Percentiles rank a stretch among this genome's conserved stretches.
Conservation (phyloP, 2,797 vertebrate species). For the Trematomus bernacchii region DNA sequence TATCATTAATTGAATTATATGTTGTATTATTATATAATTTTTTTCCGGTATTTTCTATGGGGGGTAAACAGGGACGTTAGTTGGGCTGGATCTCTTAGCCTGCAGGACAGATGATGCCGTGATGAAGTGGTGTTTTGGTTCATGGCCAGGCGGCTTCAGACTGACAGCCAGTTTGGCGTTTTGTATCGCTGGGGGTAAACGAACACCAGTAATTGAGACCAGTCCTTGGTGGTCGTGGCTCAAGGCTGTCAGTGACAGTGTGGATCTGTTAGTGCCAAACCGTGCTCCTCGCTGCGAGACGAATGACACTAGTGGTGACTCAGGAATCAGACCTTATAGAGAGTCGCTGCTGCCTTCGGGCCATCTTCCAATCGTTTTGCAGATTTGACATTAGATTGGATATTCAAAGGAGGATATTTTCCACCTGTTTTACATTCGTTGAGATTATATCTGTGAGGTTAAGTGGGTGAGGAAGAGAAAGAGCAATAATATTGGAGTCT, state of each 20-base stretch:
- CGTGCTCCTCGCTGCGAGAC: slow-evolving; percentile 46
- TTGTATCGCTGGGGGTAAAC: slow-evolving; percentile 68
- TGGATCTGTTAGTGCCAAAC: slow-evolving; percentile 65
- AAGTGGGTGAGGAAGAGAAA: slow-evolving; percentile 48
- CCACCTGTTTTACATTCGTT: slow-evolving; percentile 33
- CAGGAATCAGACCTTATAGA: slow-evolving; percentile 46
- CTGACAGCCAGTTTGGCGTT: slow-evolving; percentile 50
- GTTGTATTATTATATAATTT: not conserved
- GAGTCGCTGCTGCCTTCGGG: not conserved
- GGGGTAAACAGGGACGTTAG: slow-evolving; percentile 32
- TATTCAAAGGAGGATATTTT: slow-evolving; percentile 35
- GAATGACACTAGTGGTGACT: slow-evolving; percentile 41
- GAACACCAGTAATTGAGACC: slow-evolving; percentile 79
- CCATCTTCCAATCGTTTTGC: slow-evolving; percentile 33
- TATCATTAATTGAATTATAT: not conserved
- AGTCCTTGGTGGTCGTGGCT: slow-evolving; percentile 71
- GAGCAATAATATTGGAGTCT: slow-evolving; percentile 63
- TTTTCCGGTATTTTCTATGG: slow-evolving; percentile 15
- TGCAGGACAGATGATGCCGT: slow-evolving; percentile 65
- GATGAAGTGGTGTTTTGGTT: slow-evolving; percentile 70
- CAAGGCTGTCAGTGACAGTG: slow-evolving; percentile 62
- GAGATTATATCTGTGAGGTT: slow-evolving; percentile 53
- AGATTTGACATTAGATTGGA: slow-evolving; percentile 40
- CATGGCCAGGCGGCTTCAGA: slow-evolving; percentile 60
- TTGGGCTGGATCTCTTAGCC: slow-evolving; percentile 27